Conservation (phyloP, 2,113 vertebrate species). For the Cryptotis parvus region DNA sequence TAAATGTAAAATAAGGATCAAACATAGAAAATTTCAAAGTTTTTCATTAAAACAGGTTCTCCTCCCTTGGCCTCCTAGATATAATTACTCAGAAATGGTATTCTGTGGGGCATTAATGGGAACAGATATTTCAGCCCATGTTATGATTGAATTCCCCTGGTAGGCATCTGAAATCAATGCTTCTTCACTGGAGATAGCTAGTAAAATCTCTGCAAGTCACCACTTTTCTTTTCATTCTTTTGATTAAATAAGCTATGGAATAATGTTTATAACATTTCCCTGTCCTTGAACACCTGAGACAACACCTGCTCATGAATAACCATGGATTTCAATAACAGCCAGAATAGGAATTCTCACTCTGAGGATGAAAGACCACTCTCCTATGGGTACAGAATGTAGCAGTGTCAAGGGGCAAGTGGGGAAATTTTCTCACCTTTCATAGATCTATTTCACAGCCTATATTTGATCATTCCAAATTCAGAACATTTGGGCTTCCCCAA, state of each 20-base stretch:
- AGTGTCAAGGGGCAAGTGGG: background rate
- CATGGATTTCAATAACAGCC: background rate
- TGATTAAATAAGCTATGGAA: background rate
- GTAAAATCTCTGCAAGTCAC: background rate
- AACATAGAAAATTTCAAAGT: background rate
- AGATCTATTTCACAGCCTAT: background rate
- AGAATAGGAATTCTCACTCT: background rate
- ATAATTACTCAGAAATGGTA: background rate
- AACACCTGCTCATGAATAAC: background rate
- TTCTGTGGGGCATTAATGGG: background rate
- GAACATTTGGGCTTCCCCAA: constrained; percentile 10
- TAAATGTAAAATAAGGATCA: background rate
- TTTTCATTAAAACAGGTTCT: background rate
- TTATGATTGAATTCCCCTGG: background rate
- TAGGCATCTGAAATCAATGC: background rate
- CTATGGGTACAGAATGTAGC: fast-evolving
- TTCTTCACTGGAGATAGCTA: background rate
- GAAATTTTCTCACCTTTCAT: background rate
- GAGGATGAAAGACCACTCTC: too few species aligned
- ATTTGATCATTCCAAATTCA: background rate
- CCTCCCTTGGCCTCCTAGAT: fast-evolving
- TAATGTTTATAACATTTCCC: background rate
- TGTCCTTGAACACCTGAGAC: background rate
- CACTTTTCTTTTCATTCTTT: background rate
- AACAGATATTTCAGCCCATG: background rate